Evolutionary conservation across 2,113 vertebrate species (phyloP).

Genomic region (Hirundichthys speculiger): DNA sequence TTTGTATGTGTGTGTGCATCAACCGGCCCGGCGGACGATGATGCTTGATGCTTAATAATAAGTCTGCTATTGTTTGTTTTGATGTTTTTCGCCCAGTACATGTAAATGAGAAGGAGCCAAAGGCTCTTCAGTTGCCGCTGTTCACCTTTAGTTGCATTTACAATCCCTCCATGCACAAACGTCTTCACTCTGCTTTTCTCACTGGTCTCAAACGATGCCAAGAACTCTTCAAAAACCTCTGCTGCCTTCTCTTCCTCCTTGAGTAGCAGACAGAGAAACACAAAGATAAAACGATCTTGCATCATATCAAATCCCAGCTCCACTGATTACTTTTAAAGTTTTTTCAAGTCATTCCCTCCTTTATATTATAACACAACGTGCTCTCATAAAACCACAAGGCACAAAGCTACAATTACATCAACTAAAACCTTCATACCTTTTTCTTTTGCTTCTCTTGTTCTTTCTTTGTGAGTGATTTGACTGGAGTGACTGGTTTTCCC

Average conservation of each 20-base stretch:
- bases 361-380: background rate
- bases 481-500: slow-evolving; percentile 70
- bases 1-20: too few species aligned
- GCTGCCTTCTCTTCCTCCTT: slow-evolving; percentile 85
- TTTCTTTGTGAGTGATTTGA: slow-evolving; percentile 79
- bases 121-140: background rate
- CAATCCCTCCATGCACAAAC: slow-evolving; percentile 85
- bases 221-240: slow-evolving; percentile 85
- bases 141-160: slow-evolving; percentile 84
- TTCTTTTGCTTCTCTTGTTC: slow-evolving; percentile 82
- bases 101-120: background rate
- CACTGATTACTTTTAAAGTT: too few species aligned
- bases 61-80: too few species aligned
- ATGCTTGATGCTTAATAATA: too few species aligned
- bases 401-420: too few species aligned
- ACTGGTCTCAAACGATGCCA: slow-evolving; percentile 82
- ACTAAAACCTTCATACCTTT: slow-evolving; percentile 77
- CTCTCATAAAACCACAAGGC: background rate
- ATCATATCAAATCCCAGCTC: too few species aligned
- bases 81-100: too few species aligned
- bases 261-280: slow-evolving; percentile 10
- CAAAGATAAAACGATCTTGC: too few species aligned
- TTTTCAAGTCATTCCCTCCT: background rate
- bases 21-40: too few species aligned
- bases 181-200: slow-evolving; percentile 80